Base-by-base conservation (phyloP, 2,888 invertebrate genomes). In the Drosophila crucigera region DNA sequence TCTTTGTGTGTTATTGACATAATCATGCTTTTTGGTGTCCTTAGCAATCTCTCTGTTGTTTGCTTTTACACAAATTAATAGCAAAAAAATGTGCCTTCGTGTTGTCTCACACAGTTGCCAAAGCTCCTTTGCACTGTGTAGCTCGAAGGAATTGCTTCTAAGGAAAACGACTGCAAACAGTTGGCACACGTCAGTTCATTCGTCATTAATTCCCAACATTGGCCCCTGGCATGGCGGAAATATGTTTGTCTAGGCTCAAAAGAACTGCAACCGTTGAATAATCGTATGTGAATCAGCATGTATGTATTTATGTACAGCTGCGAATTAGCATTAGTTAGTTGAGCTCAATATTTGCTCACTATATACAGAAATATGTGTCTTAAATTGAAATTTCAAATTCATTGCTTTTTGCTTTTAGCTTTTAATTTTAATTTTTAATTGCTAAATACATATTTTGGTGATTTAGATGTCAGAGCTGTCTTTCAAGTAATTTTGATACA, bases 41-140 rank as follows among this genome's bases (percentile, higher is more conserved):
- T 72, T 53, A 62, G 73, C 68, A 78, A 82, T 83, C 76, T 78
- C 37, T 78, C 37, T 68, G 77, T 49, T 82, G 82, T 83, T 82
- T 83, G 83, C 83, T 80, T 82, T 84, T 73, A 76, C 73, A 82
- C 73, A 84, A 84, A 84, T 83, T 83, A 83, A 84, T 80, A 84
- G 76, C 82, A 76, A 82, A 47, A 47, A 47, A 82, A 80, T 82
- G 63, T 62, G 52, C 28, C 59, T 43, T 64, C 64, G 53, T 37
- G 43, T 39, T 64, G 60, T 37, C 59, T 62, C 37, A 59, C 68
- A 69, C 63, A 69, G 61, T 60, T 74, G 71, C 62, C 67, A 75
- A 68, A 67, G 65, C 55, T 37, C 58, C 62, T 71, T 58, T 65
- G 50, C 69, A 64, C 53, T 63, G 67, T 56, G 39, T 47, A 33